Base-by-base conservation (phyloP, 2,797 vertebrate species). In the Schizothorax lantsangensis region DNA sequence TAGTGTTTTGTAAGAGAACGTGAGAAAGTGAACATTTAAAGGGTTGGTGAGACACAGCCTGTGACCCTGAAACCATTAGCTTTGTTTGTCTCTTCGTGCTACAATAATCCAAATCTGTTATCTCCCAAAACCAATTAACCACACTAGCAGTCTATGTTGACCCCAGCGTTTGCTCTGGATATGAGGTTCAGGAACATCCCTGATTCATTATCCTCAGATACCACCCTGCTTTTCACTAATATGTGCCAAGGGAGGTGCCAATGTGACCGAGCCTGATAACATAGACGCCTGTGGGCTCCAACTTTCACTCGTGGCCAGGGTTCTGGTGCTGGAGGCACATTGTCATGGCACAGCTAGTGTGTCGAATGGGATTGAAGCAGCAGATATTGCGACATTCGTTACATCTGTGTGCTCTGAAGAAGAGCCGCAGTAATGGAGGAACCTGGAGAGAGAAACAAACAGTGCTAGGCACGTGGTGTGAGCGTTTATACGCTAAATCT, bases 91-190 rank as follows among this genome's bases (percentile, higher is more conserved):
- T 79, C 87, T 92, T 89, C 84, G 92, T 88, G 93, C 91, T 92
- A 92, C 89, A 88, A 93, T 93, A 91, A 90, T 94, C 94, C 52
- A 94, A 94, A 91, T 93, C 92, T 91, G 92, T 93, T 94, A 96
- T 95, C 93, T 95, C 93, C 90, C 79, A 89, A 89, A 94, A 95
- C 94, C 94, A 95, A 95, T 95, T 96, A 96, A 94, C 91, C 91
- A 91, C 91, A 23, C 23, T 26, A 91, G 90, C 93, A 94, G 92
- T 93, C 93, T 91, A 91, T 89, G 91, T 92, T 95, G 94, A 93
- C 92, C 93, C 89, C 92, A 86, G 92, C 91, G 92, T 95, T 95
- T 95, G 93, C 95, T 92, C 91, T 92, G 59, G 45, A 75, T 75
- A 64, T 6, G 91, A 91, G 73, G 91, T 93, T 79, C 45, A 91